Conservation (phyloP, 1,140 invertebrate genomes). For the Trachymyrmex cornetzi region DNA sequence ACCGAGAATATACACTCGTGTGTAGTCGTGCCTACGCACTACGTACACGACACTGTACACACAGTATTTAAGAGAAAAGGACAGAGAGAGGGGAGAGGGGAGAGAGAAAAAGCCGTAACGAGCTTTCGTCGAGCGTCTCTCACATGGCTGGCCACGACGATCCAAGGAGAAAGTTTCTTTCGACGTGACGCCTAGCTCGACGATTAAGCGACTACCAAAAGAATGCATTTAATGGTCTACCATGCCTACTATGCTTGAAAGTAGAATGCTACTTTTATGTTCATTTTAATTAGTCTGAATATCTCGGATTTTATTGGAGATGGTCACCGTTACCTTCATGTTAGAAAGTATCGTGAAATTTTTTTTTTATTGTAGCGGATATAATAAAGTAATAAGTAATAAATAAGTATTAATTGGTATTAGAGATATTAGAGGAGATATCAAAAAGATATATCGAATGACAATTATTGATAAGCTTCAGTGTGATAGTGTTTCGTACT, state of each 20-base stretch:
- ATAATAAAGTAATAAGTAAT: background rate
- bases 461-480: background rate
- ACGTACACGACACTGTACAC: background rate
- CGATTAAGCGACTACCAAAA: constrained; percentile 32
- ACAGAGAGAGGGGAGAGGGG: background rate
- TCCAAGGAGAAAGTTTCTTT: constrained; percentile 54
- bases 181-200: constrained; percentile 14
- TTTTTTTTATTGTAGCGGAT: background rate
- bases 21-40: constrained; percentile 8
- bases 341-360: background rate
- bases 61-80: background rate
- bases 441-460: background rate
- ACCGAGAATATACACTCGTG: background rate
- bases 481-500: background rate
- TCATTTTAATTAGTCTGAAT: background rate
- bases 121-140: constrained; percentile 48
- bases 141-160: constrained; percentile 38
- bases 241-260: background rate
- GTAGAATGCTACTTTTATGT: background rate
- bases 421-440: background rate
- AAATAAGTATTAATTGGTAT: background rate
- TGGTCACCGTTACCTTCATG: background rate
- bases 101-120: background rate
- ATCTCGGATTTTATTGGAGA: background rate
- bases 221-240: constrained; percentile 40